These are phyloP conservation scores for Acanthochromis polyacanthus DNA, from an alignment of 2,113 vertebrate species.

Conservation along the genomic window DNA sequence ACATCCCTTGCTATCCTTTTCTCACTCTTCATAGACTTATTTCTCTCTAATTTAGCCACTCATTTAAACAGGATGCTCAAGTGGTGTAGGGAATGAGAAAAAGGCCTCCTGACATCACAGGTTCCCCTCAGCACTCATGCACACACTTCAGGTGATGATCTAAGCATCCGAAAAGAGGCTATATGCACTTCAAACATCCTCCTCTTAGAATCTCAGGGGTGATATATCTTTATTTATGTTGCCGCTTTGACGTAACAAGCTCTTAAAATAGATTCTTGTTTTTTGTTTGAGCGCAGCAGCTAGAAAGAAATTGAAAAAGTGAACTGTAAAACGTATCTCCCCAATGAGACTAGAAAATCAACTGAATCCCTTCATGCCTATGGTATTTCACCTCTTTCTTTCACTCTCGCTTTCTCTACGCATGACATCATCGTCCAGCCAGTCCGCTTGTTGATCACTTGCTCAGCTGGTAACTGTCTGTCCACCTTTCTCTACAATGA, in stretches of 20 bases:
- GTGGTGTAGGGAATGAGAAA: constrained; percentile 1
- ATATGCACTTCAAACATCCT: constrained; percentile 54
- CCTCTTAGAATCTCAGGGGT: constrained; percentile 13
- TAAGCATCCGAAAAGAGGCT: constrained; percentile 28
- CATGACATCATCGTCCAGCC: constrained; percentile 54
- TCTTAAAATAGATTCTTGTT: too few species aligned
- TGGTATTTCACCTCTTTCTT: neutral
- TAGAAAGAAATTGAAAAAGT: too few species aligned
- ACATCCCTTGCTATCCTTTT: constrained; percentile 22
- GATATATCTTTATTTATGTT: too few species aligned
- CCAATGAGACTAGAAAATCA: constrained; percentile 6
- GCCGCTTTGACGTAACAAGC: too few species aligned
- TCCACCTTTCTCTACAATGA: constrained; percentile 56
- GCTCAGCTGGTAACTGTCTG: constrained; percentile 55
- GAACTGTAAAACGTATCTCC: too few species aligned
- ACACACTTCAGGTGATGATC: constrained; percentile 10
- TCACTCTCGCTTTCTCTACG: neutral
- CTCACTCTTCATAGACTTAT: neutral
- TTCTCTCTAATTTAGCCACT: constrained; percentile 8
- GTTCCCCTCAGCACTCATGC: neutral
- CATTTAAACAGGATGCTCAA: constrained; percentile 8
- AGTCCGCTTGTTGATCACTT: constrained; percentile 25
- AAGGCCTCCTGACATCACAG: constrained; percentile 35
- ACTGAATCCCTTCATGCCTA: too few species aligned
- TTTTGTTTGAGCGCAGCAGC: too few species aligned